A percentile compares a stretch with the other conserved stretches of the same genome.
Evolutionary conservation across 1,140 invertebrate species (phyloP).

Genomic region (Drosophila cardini): DNA sequence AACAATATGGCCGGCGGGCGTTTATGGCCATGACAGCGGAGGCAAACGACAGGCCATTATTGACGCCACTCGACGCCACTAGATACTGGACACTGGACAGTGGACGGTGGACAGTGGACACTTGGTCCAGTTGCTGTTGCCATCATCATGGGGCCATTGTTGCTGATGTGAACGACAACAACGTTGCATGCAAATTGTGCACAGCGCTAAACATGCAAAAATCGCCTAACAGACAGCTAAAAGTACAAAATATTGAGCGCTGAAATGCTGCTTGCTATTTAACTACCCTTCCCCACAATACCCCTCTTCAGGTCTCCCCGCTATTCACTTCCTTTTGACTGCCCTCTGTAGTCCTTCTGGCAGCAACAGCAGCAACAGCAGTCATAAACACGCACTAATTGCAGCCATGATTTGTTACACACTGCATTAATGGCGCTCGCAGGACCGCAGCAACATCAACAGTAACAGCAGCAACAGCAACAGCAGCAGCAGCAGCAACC

Average conservation of each 20-base stretch:
- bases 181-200: conserved; percentile 73
- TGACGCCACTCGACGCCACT: conserved; percentile 73
- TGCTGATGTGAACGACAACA: conserved; percentile 16
- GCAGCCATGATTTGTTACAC: conserved; percentile 78
- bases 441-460: conserved; percentile 54
- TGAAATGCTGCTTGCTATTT: conserved; percentile 57
- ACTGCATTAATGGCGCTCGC: conserved; percentile 64
- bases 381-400: conserved; percentile 83
- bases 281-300: conserved; percentile 24
- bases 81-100: conserved; percentile 31
- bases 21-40: conserved; percentile 68
- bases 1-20: conserved; percentile 79
- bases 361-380: too few relatives aligned
- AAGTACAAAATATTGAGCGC: conserved; percentile 69
- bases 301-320: too few relatives aligned
- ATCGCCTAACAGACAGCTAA: conserved; percentile 59
- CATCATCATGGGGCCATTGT: conserved; percentile 50
- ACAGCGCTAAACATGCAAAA: conserved; percentile 53
- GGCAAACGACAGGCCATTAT: conserved; percentile 78
- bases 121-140: conserved; percentile 24
- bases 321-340: not conserved
- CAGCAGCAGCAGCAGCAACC: conserved; percentile 33
- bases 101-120: conserved; percentile 27
- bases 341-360: conserved; percentile 23
- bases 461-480: conserved; percentile 19